Evolutionary conservation across 2,113 vertebrate species (phyloP), one percentile per base, ranked within the genome.

Genomic region (Saccopteryx leptura): DNA sequence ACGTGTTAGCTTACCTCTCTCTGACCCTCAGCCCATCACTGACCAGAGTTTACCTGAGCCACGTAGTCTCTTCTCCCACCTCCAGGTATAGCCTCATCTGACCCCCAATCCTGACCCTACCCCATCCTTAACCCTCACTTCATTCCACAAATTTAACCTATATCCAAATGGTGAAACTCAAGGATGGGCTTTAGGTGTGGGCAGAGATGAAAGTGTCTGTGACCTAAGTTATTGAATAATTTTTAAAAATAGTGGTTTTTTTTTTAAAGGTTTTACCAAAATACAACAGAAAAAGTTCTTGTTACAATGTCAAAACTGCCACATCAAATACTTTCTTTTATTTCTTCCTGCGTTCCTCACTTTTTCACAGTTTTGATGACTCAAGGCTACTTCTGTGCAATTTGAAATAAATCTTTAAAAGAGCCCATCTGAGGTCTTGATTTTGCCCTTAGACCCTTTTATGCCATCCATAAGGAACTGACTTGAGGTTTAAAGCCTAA

Each of bases 211-310:
- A 79, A 23, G 26, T 82, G 15, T 90, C 82, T 92, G 69, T 46
- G 14, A n/a, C 9, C 31, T 56, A 66, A 50, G 7, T 48, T 71
- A 92, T 60, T 65, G 28, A 92, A 74, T 60, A 71, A 19, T 56
- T 50, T 72, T 66, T 87, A 54, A 21, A 31, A 72, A 28, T 52
- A 50, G n/a, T 78, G 33, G 10, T 1, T 6, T 5, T 48, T 39
- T 79, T 74, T 80, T 89, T 68, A 39, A 39, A 90, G 48, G 0
- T 76, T 88, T 90, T 63, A 71, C 76, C 46, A 88, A 84, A 84
- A 69, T 93, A 54, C 4, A 82, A 52, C 24, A 26, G 50, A 58
- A 95, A 81, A 95, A 81, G 26, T 63, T 91, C 58, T 90, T 76
- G 28, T 18, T 33, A 56, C 26, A 66, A 12, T 87, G 33, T 39